These are phyloP conservation scores for Dryadula phaetusa DNA, from an alignment of 2,888 invertebrate species.

Conservation along the genomic window DNA sequence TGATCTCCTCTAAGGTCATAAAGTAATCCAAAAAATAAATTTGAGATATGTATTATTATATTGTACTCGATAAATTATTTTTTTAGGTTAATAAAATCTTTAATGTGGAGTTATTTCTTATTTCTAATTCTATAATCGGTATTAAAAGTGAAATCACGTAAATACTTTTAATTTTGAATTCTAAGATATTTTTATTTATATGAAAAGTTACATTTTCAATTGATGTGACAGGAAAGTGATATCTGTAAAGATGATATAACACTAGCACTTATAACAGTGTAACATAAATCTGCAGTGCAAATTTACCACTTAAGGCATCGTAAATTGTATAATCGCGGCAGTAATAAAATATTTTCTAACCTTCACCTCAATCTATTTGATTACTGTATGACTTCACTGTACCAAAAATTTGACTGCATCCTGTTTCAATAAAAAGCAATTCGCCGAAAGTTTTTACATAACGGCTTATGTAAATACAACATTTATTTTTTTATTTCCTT, in stretches of 20 bases:
- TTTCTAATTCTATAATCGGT: neutral
- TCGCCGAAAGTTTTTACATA: slow-evolving; percentile 10
- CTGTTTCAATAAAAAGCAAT: slow-evolving; percentile 13
- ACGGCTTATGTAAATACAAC: slow-evolving; percentile 10
- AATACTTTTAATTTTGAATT: neutral
- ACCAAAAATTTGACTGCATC: slow-evolving; percentile 21
- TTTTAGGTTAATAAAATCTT: no score
- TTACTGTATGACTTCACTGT: slow-evolving; percentile 20
- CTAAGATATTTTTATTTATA: neutral
- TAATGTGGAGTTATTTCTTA: no score
- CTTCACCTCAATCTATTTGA: slow-evolving; percentile 12
- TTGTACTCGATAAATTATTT: no score
- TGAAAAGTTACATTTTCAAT: no score
- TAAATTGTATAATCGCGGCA: slow-evolving; percentile 21
- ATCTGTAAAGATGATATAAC: neutral
- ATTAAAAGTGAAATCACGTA: slow-evolving; percentile 1
- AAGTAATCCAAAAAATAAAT: neutral
- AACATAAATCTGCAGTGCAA: neutral
- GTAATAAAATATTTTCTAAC: slow-evolving; percentile 3
- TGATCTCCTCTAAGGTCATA: slow-evolving; percentile 78
- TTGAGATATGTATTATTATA: no score
- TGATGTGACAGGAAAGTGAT: neutral
- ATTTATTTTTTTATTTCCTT: slow-evolving; percentile 1
- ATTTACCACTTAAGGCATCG: slow-evolving; percentile 1
- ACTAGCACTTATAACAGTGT: neutral